Percentiles rank a stretch among this genome's conserved stretches.
phyloP scores from a whole-genome alignment of 2,113 vertebrate species.

The Thalassarche chlororhynchos region DNA sequence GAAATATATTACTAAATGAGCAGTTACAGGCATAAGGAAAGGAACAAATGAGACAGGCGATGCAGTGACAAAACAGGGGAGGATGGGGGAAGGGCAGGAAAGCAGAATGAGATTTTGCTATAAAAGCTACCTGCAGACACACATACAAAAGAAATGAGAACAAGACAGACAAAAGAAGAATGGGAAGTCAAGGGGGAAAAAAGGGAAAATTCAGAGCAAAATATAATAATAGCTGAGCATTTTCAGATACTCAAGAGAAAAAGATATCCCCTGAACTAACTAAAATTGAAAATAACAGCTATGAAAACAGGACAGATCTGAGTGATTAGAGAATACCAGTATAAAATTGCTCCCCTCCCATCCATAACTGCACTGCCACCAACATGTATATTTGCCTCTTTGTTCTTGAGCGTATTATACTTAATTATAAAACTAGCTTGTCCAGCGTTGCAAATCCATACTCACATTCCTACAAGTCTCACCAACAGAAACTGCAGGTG shows the following conservation, averaged over 20 bases:
- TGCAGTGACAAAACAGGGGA: neutral
- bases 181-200: neutral
- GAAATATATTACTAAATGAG: constrained; percentile 30
- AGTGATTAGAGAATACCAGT: neutral
- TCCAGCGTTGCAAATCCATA: neutral
- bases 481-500: neutral
- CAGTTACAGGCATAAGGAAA: neutral
- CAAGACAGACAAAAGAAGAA: constrained; percentile 42
- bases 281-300: constrained; percentile 16
- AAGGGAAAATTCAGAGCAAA: constrained; percentile 14
- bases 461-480: neutral
- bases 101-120: neutral
- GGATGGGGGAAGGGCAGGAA: neutral
- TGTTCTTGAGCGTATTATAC: neutral
- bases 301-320: neutral
- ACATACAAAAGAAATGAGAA: constrained; percentile 32
- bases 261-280: neutral
- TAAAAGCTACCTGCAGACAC: constrained; percentile 53
- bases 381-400: neutral
- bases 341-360: neutral
- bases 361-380: neutral
- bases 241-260: constrained; percentile 29
- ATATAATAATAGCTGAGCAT: constrained; percentile 19
- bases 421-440: neutral
- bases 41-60: neutral